A percentile compares a stretch with the other conserved stretches of the same genome.
Conservation (phyloP, 1,140 invertebrate species). For the Aphelinus certus region DNA sequence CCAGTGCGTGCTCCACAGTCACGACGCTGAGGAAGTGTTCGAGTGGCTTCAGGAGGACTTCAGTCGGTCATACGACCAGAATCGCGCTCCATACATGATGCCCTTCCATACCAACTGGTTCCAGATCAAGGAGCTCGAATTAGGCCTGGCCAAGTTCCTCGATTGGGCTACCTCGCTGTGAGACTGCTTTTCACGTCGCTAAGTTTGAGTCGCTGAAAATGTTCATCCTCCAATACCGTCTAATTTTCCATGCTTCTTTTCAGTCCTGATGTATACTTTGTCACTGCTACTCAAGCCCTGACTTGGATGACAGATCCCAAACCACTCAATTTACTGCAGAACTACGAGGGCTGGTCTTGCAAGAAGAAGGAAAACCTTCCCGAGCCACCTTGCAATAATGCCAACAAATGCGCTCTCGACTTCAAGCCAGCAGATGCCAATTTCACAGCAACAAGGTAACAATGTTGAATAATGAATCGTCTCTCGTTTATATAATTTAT, state of each 20-base stretch:
- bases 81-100: conserved; percentile 92
- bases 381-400: conserved; percentile 79
- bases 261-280: conserved; percentile 89
- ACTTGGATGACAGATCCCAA: conserved; percentile 91
- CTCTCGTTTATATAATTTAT: neutral
- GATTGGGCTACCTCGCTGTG: conserved; percentile 82
- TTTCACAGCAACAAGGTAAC: conserved; percentile 77
- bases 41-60: conserved; percentile 94
- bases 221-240: conserved; percentile 14
- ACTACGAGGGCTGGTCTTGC: conserved; percentile 84
- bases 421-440: conserved; percentile 81
- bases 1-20: conserved; percentile 91
- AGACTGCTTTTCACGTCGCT: conserved; percentile 51
- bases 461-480: too few species aligned
- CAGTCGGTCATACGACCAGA: conserved; percentile 84
- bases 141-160: conserved; percentile 86
- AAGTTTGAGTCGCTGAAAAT: conserved; percentile 17
- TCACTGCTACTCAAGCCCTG: conserved; percentile 89
- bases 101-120: conserved; percentile 96
- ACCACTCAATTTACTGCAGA: conserved; percentile 73
- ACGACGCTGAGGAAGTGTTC: conserved; percentile 86
- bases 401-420: conserved; percentile 85
- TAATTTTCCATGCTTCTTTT: conserved; percentile 33
- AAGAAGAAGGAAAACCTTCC: conserved; percentile 76
- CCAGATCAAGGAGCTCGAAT: conserved; percentile 86